Evolutionary conservation across 37 sponge, comb jelly and placozoan genomes (phyloP).

Genomic region (Ianthella basta): DNA sequence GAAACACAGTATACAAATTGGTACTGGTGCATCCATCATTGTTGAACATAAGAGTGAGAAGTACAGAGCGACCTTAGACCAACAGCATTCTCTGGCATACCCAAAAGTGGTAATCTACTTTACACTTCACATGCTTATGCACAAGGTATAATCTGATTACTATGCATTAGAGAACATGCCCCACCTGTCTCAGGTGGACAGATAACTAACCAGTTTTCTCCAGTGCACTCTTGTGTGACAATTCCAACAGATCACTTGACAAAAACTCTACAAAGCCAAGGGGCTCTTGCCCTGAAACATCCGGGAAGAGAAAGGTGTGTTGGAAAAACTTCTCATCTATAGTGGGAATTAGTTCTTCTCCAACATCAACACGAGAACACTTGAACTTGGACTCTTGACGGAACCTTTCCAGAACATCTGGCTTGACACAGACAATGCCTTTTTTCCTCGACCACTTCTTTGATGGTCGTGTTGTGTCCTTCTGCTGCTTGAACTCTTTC

Average conservation of each 20-base stretch:
- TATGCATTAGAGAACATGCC: no score
- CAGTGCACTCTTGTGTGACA: slow-evolving; percentile 64
- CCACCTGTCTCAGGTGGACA: no score
- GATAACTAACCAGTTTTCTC: slow-evolving; percentile 67
- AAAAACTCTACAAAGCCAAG: slow-evolving; percentile 64
- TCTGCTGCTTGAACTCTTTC: background rate
- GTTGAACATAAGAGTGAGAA: no score
- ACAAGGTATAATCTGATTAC: no score
- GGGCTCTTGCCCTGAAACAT: slow-evolving; percentile 41
- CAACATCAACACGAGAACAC: slow-evolving; percentile 16
- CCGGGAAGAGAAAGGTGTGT: slow-evolving; percentile 80
- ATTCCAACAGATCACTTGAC: slow-evolving; percentile 59
- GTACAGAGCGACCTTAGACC: no score
- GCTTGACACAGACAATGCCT: slow-evolving; percentile 12
- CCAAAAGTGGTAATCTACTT: no score
- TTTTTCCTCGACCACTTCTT: background rate
- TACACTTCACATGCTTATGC: no score
- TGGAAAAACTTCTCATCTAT: slow-evolving; percentile 79
- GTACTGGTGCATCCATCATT: slow-evolving; percentile 56
- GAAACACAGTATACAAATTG: slow-evolving; percentile 2
- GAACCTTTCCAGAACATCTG: slow-evolving; percentile 15
- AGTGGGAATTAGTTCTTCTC: slow-evolving; percentile 15
- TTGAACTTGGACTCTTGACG: slow-evolving; percentile 34
- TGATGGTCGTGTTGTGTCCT: background rate
- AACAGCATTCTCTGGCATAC: slow-evolving; percentile 1